phyloP scores from a whole-genome alignment of 1,140 invertebrate species.

The Oncopeltus fasciatus region DNA sequence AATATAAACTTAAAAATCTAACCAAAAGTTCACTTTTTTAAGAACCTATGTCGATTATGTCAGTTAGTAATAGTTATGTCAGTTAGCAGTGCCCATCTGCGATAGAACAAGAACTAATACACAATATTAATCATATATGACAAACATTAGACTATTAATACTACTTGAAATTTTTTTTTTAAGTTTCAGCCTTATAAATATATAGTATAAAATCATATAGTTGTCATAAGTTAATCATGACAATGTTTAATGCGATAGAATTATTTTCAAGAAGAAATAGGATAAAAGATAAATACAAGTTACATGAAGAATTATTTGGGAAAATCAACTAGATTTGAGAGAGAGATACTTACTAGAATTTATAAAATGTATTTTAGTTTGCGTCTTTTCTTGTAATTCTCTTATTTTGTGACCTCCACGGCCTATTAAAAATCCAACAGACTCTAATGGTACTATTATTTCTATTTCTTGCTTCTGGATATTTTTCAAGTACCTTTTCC shows the following conservation, averaged over 20 bases:
- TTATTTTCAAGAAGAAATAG: not conserved
- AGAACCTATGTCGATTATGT: no score
- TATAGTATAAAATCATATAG: no score
- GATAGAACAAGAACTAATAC: no score
- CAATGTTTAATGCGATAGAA: not conserved
- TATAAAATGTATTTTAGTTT: conserved; percentile 50
- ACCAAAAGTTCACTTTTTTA: no score
- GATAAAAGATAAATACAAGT: not conserved
- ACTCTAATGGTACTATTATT: conserved; percentile 33
- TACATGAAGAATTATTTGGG: not conserved
- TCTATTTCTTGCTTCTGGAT: conserved; percentile 28
- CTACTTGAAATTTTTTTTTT: no score
- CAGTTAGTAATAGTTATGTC: no score
- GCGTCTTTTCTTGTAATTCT: conserved; percentile 50
- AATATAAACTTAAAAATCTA: no score
- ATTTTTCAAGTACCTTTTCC: conserved; percentile 18
- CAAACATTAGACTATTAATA: no score
- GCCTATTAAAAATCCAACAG: conserved; percentile 40
- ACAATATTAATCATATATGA: no score
- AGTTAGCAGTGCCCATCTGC: no score
- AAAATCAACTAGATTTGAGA: no score
- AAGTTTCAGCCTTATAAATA: no score
- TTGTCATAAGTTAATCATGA: not conserved
- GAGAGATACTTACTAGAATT: conserved; percentile 20
- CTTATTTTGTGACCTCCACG: conserved; percentile 50